Base-by-base conservation (phyloP, 2,113 vertebrate species). In the Channa maculata region DNA sequence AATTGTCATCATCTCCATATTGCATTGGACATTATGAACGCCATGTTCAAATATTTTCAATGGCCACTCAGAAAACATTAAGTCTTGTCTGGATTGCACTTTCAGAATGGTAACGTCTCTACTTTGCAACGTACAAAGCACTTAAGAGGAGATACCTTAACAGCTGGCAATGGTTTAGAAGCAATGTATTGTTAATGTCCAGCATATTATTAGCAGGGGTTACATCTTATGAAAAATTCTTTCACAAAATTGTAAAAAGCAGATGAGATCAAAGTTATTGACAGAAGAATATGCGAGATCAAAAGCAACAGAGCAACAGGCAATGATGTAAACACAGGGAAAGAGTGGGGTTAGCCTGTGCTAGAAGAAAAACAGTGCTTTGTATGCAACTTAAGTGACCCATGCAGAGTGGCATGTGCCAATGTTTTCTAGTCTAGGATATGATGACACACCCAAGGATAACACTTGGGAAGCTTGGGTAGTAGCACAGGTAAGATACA, bases 231-330 rank as follows among this genome's bases (percentile, higher is more conserved):
- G 84, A 89, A 89, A 90, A 77, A 65, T 61, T 81, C 51, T 87
- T 91, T 89, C 82, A 89, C 88, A 93, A 85, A 90, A 79, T 87
- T 78, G 72, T 84, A 84, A 81, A 89, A 90, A 90, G 87, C 88
- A 89, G 82, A 93, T 92, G 88, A 87, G 78, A 88, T 77, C 48
- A 75, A 80, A 78, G 78, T 88, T 80, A 65, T 37, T 86, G 83
- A 79, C 83, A 89, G 80, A 82, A 88, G 59, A 85, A 46, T 82
- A 87, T 86, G 84, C 36, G 88, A 90, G 91, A 92, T 90, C 92
- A 91, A 93, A 94, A 92, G 92, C 92, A 94, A 92, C 92, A 92
- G 89, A 93, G 93, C 93, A 94, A 94, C 92, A 93, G 89, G 89
- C 90, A 90, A 86, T 89, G 83, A 87, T 78, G 82, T 89, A 66